A percentile compares a stretch with the other conserved stretches of the same genome.
These are phyloP conservation scores for Salvator merianae DNA, from an alignment of 2,113 vertebrate genomes.

Conservation along the genomic window DNA sequence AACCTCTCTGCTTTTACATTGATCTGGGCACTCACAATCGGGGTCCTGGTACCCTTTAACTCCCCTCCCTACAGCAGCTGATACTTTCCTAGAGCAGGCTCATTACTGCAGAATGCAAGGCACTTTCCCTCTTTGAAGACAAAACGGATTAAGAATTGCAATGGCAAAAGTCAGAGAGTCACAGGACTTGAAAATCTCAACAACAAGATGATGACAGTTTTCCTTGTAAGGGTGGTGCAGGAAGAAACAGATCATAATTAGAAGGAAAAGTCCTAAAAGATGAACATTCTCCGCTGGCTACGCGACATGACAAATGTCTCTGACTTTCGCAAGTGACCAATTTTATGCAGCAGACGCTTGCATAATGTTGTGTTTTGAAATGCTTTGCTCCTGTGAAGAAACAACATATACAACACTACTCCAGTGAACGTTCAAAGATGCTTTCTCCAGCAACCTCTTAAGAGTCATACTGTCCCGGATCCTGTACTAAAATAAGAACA, in stretches of 20 bases:
- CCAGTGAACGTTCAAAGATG: too few species aligned
- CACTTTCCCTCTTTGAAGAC: neutral
- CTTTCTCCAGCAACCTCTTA: too few species aligned
- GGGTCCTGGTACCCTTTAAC: neutral
- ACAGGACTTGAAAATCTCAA: neutral
- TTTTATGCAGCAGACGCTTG: neutral
- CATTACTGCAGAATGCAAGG: neutral
- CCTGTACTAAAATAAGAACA: too few species aligned
- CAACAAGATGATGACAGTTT: neutral
- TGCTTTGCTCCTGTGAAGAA: neutral
- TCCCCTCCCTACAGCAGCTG: neutral
- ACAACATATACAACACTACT: too few species aligned
- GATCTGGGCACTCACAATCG: neutral
- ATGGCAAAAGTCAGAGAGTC: neutral
- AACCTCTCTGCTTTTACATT: neutral
- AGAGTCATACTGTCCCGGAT: too few species aligned
- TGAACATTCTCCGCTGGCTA: neutral
- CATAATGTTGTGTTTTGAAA: neutral
- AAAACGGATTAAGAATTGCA: neutral
- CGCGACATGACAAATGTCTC: neutral
- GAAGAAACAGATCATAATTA: neutral
- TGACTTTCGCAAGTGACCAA: neutral
- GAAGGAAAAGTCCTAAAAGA: neutral
- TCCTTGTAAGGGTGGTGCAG: neutral
- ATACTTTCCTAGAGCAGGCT: neutral